Evolutionary conservation across 2,888 invertebrate genomes (phyloP), one percentile per base, ranked within the genome.

Genomic region (Eupithecia inturbata): DNA sequence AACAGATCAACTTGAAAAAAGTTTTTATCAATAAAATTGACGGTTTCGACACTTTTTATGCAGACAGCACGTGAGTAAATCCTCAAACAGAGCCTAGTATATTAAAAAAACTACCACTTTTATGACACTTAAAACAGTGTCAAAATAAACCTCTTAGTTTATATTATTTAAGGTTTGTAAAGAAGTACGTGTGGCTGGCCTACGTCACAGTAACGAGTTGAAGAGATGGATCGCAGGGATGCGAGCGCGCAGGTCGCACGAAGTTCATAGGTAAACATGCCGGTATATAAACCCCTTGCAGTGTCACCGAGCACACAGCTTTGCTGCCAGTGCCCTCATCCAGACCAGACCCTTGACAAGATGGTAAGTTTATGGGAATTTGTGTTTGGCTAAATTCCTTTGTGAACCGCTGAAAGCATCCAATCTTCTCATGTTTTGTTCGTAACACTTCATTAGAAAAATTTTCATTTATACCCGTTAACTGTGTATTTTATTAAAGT

Each of bases 261-360:
- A 93, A 93, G 94, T 94, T 94, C 94, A 94, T 91, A 94, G 93
- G 94, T 94, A 94, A 94, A 90, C 88, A 86, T 85, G 86, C 80
- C 83, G 85, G 89, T 94, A 93, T 94, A 94, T 94, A 94, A 94
- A 90, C 90, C 85, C 86, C 87, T 86, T 88, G 87, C 92, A 84
- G 89, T 94, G 92, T 91, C 94, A 91, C 87, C 85, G 85, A 85
- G 87, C 90, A 90, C 92, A 92, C 88, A 92, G 86, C 86, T 84
- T 85, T 87, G 85, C 82, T 85, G 88, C 82, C 83, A 83, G 89
- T 89, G 89, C 83, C 84, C 87, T 87, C 83, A 89, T 87, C 88
- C 88, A 88, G 89, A 88, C 87, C 83, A 79, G 71, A 77, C 72
- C 82, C 82, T 82, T 78, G 78, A 79, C 78, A 85, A 78, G 75